Evolutionary conservation across 2,797 vertebrate species (phyloP).

Genomic region (Girardinus metallicus): DNA sequence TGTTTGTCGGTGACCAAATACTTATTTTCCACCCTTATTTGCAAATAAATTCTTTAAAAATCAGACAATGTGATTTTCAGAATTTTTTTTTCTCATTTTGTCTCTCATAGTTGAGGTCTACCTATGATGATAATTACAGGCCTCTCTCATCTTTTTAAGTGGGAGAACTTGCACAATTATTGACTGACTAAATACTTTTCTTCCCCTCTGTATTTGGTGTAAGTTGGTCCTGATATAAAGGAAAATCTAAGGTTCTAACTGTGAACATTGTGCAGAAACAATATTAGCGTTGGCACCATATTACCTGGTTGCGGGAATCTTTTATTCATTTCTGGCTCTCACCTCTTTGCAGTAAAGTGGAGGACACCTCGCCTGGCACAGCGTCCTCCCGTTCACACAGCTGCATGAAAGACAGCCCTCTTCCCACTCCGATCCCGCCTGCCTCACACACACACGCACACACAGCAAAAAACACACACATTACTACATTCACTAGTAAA

Average conservation of each 20-base stretch:
- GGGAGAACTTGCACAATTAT: too few species aligned
- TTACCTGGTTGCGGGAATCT: neutral
- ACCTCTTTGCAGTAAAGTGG: conserved; percentile 84
- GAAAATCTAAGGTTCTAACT: neutral
- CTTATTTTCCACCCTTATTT: too few species aligned
- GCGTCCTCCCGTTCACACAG: conserved; percentile 81
- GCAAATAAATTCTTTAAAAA: too few species aligned
- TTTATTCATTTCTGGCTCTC: conserved; percentile 30
- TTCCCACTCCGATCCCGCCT: conserved; percentile 86
- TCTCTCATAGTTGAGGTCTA: too few species aligned
- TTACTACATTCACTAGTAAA: neutral
- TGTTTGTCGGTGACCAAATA: too few species aligned
- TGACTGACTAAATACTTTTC: too few species aligned
- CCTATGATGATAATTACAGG: too few species aligned
- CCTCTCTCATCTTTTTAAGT: too few species aligned
- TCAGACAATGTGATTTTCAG: too few species aligned
- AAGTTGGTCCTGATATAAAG: neutral
- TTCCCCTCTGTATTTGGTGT: too few species aligned
- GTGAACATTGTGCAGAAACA: neutral
- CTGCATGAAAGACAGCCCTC: conserved; percentile 83
- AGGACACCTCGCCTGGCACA: conserved; percentile 80
- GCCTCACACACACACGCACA: conserved; percentile 40
- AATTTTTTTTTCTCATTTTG: too few species aligned
- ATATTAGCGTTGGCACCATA: neutral
- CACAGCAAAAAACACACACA: neutral